These are phyloP conservation scores for Xerus rutilus DNA, from an alignment of 2,797 vertebrate species.

Conservation along the genomic window DNA sequence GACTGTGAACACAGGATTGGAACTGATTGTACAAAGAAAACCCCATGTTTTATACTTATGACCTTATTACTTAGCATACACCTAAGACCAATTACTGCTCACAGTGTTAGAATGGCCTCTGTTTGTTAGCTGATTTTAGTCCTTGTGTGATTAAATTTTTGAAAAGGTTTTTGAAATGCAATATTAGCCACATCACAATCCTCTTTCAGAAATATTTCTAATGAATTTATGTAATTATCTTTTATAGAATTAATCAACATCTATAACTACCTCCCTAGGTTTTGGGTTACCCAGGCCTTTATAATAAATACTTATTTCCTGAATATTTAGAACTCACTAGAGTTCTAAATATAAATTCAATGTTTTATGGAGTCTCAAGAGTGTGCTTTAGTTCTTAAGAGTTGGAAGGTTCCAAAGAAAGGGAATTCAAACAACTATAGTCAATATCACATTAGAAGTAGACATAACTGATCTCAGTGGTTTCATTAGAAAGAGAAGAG, in stretches of 20 bases:
- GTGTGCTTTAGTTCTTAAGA: neutral
- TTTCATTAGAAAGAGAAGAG: conserved; percentile 1
- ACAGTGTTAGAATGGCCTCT: conserved; percentile 35
- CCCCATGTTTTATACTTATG: neutral
- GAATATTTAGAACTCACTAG: conserved; percentile 55
- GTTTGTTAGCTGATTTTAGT: conserved; percentile 50
- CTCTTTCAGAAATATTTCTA: conserved; percentile 49
- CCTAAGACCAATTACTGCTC: neutral
- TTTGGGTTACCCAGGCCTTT: conserved; percentile 33
- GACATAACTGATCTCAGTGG: neutral
- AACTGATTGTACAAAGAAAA: neutral
- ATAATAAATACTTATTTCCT: conserved; percentile 44
- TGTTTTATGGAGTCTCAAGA: conserved; percentile 43
- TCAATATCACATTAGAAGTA: conserved; percentile 44
- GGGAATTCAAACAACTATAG: conserved; percentile 30
- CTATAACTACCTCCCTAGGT: conserved; percentile 27
- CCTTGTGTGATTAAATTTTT: neutral
- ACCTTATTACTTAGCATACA: conserved; percentile 20
- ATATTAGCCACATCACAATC: neutral
- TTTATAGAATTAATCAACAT: conserved; percentile 35
- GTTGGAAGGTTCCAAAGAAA: neutral
- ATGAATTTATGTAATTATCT: conserved; percentile 48
- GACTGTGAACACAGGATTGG: neutral
- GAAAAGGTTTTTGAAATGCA: conserved; percentile 12
- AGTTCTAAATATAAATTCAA: conserved; percentile 56